A percentile compares a stretch with the other conserved stretches of the same genome.
These are phyloP conservation scores for Dryomyza anilis DNA, from an alignment of 2,888 invertebrate species.

Conservation along the genomic window DNA sequence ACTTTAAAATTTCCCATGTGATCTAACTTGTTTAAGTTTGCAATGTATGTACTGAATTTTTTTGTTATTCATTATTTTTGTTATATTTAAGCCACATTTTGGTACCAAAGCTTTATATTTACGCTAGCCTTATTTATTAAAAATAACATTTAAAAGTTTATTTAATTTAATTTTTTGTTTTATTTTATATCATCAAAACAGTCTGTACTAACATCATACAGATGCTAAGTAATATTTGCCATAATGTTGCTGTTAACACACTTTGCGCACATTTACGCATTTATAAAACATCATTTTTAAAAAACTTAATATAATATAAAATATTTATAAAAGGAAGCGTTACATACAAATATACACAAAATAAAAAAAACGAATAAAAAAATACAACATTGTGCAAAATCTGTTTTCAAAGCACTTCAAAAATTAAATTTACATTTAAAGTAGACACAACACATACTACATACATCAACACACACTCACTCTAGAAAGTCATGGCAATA, in stretches of 20 bases:
- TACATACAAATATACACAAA: neutral
- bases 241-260: conserved; percentile 12
- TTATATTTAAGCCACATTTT: no score
- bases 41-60: no score
- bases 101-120: no score
- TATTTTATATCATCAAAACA: no score
- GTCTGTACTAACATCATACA: no score
- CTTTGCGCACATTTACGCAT: neutral
- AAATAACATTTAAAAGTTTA: no score
- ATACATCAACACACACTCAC: neutral
- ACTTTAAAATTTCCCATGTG: no score
- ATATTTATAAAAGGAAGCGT: neutral
- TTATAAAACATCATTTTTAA: neutral
- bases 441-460: conserved; percentile 10
- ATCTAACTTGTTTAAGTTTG: no score
- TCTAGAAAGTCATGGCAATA: neutral
- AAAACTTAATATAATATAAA: neutral
- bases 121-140: no score
- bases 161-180: no score
- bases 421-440: conserved; percentile 25
- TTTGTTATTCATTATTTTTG: no score
- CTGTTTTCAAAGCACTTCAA: conserved; percentile 23
- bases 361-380: neutral
- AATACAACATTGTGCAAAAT: conserved; percentile 15
- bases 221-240: conserved; percentile 1